Percentiles rank a stretch among this genome's conserved stretches.
Evolutionary conservation across 2,113 vertebrate genomes (phyloP).

Genomic region (Gobio gobio): DNA sequence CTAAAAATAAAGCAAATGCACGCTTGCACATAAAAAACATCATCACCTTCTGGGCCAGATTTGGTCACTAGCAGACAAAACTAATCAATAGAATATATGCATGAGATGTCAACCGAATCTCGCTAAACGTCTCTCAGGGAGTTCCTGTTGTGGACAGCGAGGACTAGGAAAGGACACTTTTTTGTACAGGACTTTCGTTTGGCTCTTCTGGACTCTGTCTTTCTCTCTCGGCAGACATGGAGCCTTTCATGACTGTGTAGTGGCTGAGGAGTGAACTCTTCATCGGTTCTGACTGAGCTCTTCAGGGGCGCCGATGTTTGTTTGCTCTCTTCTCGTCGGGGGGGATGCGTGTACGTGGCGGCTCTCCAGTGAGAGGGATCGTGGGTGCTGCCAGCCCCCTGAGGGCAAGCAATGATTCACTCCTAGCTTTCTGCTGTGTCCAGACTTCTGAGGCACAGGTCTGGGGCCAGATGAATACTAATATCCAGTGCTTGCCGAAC

Average conservation of each 20-base stretch:
- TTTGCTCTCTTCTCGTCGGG: slow-evolving; percentile 43
- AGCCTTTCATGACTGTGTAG: not conserved
- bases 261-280: slow-evolving; percentile 17
- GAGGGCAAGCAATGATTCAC: slow-evolving; percentile 49
- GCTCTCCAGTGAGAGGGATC: slow-evolving; percentile 36
- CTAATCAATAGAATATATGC: slow-evolving; percentile 54
- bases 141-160: not conserved
- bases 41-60: slow-evolving; percentile 13
- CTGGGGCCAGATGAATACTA: slow-evolving; percentile 46
- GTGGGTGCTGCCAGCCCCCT: slow-evolving; percentile 35
- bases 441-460: slow-evolving; percentile 40
- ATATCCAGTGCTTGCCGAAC: slow-evolving; percentile 17
- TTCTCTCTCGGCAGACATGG: not conserved
- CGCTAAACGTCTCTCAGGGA: slow-evolving; percentile 3
- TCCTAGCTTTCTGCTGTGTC: slow-evolving; percentile 45
- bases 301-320: slow-evolving; percentile 34
- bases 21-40: not conserved
- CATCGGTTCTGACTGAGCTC: slow-evolving; percentile 26
- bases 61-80: slow-evolving; percentile 39
- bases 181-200: not conserved
- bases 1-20: slow-evolving; percentile 22
- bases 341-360: slow-evolving; percentile 20
- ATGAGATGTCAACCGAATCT: slow-evolving; percentile 35
- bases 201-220: not conserved
- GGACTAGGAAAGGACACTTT: not conserved